Conservation (phyloP, 1,140 invertebrate genomes). For the Leptinotarsa defecta region DNA sequence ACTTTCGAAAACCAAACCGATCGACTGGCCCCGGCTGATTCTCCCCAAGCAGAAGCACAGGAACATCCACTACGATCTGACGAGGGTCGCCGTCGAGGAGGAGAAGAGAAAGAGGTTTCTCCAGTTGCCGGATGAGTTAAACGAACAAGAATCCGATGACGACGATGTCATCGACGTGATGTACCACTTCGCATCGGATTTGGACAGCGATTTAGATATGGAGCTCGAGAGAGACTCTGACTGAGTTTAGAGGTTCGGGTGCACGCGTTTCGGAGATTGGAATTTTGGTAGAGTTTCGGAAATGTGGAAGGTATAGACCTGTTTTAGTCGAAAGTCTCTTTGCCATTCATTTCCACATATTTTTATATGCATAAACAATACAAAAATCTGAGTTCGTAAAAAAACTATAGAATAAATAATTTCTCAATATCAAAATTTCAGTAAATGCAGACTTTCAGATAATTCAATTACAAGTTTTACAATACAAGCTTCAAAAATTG, state of each 20-base stretch:
- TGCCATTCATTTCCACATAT: too few species aligned
- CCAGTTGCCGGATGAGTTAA: slow-evolving; percentile 35
- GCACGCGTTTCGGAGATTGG: not conserved
- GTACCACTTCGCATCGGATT: slow-evolving; percentile 40
- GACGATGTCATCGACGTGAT: slow-evolving; percentile 28
- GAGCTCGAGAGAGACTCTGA: slow-evolving; percentile 14
- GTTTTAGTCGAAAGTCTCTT: too few species aligned
- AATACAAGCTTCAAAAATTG: too few species aligned
- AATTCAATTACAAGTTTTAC: too few species aligned
- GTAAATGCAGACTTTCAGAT: too few species aligned
- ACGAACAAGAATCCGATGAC: slow-evolving; percentile 32
- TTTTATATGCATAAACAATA: too few species aligned
- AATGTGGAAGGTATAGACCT: too few species aligned
- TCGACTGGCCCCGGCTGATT: slow-evolving; percentile 42
- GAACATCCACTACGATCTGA: slow-evolving; percentile 43
- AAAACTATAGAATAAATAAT: too few species aligned
- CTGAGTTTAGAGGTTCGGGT: not conserved
- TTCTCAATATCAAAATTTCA: too few species aligned
- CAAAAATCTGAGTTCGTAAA: too few species aligned
- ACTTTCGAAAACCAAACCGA: slow-evolving; percentile 38
- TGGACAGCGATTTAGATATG: slow-evolving; percentile 39
- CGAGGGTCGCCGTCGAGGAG: slow-evolving; percentile 31
- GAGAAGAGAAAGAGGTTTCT: slow-evolving; percentile 32
- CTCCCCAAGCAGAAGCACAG: slow-evolving; percentile 31
- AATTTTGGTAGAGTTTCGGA: not conserved